Conservation (phyloP, 2,797 vertebrate genomes). For the Periparus ater region DNA sequence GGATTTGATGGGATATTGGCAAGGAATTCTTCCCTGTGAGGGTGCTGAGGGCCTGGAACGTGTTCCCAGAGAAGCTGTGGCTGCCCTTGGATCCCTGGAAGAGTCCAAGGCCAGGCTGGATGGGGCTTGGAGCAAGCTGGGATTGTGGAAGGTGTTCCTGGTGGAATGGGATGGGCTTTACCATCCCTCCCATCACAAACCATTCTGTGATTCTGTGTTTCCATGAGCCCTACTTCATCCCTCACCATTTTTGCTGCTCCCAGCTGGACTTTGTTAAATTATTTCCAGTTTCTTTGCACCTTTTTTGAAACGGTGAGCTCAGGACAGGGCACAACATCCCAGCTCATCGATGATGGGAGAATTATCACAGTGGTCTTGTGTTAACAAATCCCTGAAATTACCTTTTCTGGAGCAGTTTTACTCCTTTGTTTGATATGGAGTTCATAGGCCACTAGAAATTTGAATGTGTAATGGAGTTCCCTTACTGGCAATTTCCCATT, state of each 20-base stretch:
- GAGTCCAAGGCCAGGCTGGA: background rate
- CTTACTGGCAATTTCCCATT: background rate
- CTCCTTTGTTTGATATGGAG: background rate
- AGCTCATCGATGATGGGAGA: fast-evolving
- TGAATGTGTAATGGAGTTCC: background rate
- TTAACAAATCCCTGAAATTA: background rate
- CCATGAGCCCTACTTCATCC: background rate
- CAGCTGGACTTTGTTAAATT: background rate
- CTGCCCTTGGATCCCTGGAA: background rate
- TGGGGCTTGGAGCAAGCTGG: fast-evolving
- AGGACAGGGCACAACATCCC: background rate
- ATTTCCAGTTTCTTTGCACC: background rate
- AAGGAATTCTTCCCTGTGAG: background rate
- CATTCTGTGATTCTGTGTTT: background rate
- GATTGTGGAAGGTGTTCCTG: fast-evolving
- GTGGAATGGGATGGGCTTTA: fast-evolving
- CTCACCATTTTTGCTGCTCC: background rate
- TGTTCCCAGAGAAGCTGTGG: background rate
- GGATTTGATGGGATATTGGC: background rate
- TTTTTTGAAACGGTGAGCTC: background rate
- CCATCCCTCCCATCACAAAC: background rate
- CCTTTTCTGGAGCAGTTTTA: background rate
- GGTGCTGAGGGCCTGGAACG: fast-evolving
- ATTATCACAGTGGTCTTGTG: background rate
- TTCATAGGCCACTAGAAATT: background rate